Percentiles rank a stretch among this genome's conserved stretches.
These are phyloP conservation scores for Corbicula japonica DNA, from an alignment of 2,888 invertebrate genomes.

Conservation along the genomic window DNA sequence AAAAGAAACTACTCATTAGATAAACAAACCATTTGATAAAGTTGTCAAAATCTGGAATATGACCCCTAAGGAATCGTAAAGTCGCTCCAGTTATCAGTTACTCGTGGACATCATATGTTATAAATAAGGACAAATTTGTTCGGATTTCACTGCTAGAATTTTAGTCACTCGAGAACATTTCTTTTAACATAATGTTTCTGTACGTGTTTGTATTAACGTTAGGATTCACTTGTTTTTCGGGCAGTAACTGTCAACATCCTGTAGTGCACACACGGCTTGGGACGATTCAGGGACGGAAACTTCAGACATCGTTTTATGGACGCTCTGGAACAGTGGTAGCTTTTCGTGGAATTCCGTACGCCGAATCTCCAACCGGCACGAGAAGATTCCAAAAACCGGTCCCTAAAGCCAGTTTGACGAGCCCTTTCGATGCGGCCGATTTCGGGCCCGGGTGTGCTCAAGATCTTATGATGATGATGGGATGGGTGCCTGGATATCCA, in stretches of 20 bases:
- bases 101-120: too few relatives aligned
- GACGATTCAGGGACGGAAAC: conserved; percentile 38
- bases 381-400: conserved; percentile 67
- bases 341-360: conserved; percentile 74
- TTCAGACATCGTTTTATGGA: conserved; percentile 44
- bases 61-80: too few relatives aligned
- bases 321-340: conserved; percentile 37
- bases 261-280: conserved; percentile 47
- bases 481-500: conserved; percentile 65
- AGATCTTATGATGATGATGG: conserved; percentile 52
- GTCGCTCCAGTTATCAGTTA: too few relatives aligned
- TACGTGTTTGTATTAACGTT: background rate
- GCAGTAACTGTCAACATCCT: too few relatives aligned
- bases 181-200: background rate
- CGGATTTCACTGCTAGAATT: too few relatives aligned
- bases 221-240: background rate
- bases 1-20: too few relatives aligned
- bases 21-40: too few relatives aligned
- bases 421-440: conserved; percentile 54
- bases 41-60: too few relatives aligned
- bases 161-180: background rate
- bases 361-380: conserved; percentile 69
- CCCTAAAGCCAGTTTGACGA: conserved; percentile 26
- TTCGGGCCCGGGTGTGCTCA: conserved; percentile 69
- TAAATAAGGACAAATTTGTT: too few relatives aligned